Conservation (phyloP, 2,113 vertebrate species). For the Plestiodon gilberti region DNA sequence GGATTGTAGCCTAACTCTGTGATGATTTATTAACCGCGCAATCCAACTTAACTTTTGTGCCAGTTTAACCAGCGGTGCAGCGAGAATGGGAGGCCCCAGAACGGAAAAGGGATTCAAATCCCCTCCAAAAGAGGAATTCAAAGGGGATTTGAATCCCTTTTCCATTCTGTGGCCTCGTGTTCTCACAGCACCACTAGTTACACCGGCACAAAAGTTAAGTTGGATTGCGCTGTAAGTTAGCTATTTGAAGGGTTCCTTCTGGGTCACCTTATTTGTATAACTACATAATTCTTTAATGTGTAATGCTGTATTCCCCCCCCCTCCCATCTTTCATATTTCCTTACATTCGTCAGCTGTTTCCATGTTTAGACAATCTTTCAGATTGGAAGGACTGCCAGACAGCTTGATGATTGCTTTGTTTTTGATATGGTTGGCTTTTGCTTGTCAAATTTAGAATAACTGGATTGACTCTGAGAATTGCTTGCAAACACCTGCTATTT, state of each 20-base stretch:
- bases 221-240: too few species aligned
- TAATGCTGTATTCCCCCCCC: not conserved
- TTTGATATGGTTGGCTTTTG: constrained; percentile 45
- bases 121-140: too few species aligned
- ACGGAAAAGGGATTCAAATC: too few species aligned
- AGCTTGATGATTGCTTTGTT: constrained; percentile 41
- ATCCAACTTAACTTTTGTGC: too few species aligned
- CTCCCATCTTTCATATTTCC: constrained; percentile 23
- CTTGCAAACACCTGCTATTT: constrained; percentile 58
- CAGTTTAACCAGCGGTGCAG: too few species aligned
- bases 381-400: constrained; percentile 28
- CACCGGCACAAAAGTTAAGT: too few species aligned
- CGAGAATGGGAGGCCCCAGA: too few species aligned
- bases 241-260: constrained; percentile 7
- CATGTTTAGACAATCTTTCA: constrained; percentile 2
- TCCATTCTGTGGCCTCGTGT: too few species aligned
- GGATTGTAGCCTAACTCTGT: too few species aligned
- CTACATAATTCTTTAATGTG: not conserved
- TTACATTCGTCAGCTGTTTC: constrained; percentile 40
- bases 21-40: too few species aligned
- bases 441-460: constrained; percentile 43
- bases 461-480: constrained; percentile 27
- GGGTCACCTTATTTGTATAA: not conserved
- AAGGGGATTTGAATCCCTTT: too few species aligned
- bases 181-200: too few species aligned